Evolutionary conservation across 2,797 vertebrate genomes (phyloP).

Genomic region (Sebastes trivittatus): DNA sequence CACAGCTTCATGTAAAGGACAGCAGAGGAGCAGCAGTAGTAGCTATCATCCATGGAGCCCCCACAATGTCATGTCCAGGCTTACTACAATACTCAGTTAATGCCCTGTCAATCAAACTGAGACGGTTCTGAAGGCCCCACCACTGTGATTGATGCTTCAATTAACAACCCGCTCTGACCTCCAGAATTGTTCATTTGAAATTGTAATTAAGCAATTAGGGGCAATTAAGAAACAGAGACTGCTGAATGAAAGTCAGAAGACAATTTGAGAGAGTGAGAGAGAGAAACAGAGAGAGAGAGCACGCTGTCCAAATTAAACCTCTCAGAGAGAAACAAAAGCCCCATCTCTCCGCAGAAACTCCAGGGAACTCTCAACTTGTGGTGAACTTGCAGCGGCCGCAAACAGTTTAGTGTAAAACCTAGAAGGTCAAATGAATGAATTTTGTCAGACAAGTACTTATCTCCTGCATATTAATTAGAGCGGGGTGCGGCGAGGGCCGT

Average conservation of each 20-base stretch:
- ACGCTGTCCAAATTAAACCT: slow-evolving; percentile 66
- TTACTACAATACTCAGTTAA: slow-evolving; percentile 77
- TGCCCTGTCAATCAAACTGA: slow-evolving; percentile 82
- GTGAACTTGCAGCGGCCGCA: slow-evolving; percentile 71
- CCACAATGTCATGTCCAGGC: slow-evolving; percentile 79
- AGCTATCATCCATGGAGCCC: slow-evolving; percentile 54
- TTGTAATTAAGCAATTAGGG: slow-evolving; percentile 87
- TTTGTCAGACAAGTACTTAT: slow-evolving; percentile 83
- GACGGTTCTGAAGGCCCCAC: slow-evolving; percentile 73
- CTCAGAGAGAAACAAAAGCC: slow-evolving; percentile 62
- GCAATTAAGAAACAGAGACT: slow-evolving; percentile 84
- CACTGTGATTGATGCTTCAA: slow-evolving; percentile 86
- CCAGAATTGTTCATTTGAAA: slow-evolving; percentile 87
- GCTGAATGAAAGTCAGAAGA: slow-evolving; percentile 82
- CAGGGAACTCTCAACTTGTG: slow-evolving; percentile 67
- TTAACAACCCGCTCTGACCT: slow-evolving; percentile 83
- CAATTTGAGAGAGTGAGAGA: slow-evolving; percentile 74
- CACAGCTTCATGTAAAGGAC: slow-evolving; percentile 60
- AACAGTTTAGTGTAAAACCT: slow-evolving; percentile 78
- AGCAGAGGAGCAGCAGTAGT: slow-evolving; percentile 37
- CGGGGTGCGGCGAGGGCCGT: slow-evolving; percentile 66
- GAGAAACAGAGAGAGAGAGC: slow-evolving; percentile 44
- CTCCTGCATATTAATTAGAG: slow-evolving; percentile 84
- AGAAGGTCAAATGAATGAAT: slow-evolving; percentile 83
- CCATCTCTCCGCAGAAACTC: slow-evolving; percentile 58